Evolutionary conservation across 2,113 vertebrate species (phyloP).

Genomic region (Saguinus imperator): DNA sequence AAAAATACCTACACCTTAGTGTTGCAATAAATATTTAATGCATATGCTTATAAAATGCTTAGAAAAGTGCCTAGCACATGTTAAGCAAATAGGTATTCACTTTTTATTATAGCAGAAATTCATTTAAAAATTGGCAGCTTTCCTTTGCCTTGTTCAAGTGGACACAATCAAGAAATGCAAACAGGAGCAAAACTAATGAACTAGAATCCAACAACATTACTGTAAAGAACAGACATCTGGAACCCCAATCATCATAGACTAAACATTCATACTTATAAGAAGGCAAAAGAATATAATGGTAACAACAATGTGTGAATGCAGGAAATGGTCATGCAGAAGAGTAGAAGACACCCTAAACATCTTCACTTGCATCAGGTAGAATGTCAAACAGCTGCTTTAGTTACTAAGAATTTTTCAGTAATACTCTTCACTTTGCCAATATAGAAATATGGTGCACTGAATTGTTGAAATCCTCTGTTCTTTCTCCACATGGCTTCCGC

Average conservation of each 20-base stretch:
- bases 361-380: background rate
- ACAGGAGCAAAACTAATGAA: constrained; percentile 11
- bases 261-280: background rate
- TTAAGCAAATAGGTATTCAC: constrained; percentile 9
- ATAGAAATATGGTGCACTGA: constrained; percentile 52
- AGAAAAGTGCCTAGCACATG: background rate
- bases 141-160: background rate
- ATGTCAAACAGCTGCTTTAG: background rate
- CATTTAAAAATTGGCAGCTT: constrained; percentile 16
- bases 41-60: constrained; percentile 15
- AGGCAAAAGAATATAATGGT: background rate
- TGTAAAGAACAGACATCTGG: constrained; percentile 24
- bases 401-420: constrained; percentile 22
- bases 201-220: background rate
- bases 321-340: background rate
- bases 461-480: constrained; percentile 58
- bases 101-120: constrained; percentile 10
- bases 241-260: background rate
- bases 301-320: background rate
- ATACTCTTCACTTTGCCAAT: constrained; percentile 11
- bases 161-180: constrained; percentile 21
- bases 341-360: background rate
- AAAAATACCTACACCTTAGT: background rate
- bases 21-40: constrained; percentile 8
- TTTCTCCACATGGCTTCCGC: constrained; percentile 67